Evolutionary conservation across 2,888 invertebrate genomes (phyloP).

Genomic region (Metellina segmentata): DNA sequence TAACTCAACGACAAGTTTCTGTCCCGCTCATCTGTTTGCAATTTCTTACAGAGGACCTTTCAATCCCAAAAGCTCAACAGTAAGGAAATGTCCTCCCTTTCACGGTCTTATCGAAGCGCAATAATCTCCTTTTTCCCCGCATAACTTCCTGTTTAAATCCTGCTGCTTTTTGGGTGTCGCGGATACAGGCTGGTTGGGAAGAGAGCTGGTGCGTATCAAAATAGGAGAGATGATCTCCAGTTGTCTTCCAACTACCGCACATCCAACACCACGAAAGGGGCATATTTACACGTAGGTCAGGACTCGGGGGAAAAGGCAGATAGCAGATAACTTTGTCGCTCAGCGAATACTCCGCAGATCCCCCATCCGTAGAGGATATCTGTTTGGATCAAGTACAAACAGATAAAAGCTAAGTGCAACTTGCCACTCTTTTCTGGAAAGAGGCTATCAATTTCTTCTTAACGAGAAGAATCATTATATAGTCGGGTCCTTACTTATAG

Average conservation of each 20-base stretch:
- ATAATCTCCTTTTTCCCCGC: background rate
- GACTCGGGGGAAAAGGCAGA: slow-evolving; percentile 2
- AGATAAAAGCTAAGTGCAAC: slow-evolving; percentile 18
- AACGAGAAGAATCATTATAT: slow-evolving; percentile 7
- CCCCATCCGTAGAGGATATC: background rate
- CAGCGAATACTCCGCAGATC: slow-evolving; percentile 13
- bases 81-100: background rate
- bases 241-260: slow-evolving; percentile 29
- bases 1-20: no score
- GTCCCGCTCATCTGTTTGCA: no score
- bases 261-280: slow-evolving; percentile 37
- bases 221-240: slow-evolving; percentile 7
- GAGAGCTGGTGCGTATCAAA: slow-evolving; percentile 20
- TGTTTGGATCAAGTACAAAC: slow-evolving; percentile 29
- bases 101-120: background rate
- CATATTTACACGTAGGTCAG: slow-evolving; percentile 40
- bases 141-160: background rate
- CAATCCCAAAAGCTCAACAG: background rate
- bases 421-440: background rate
- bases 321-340: slow-evolving; percentile 53
- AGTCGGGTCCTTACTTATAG: background rate
- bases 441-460: slow-evolving; percentile 20
- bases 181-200: background rate
- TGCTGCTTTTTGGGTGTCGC: background rate
- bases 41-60: background rate